phyloP scores from a whole-genome alignment of 2,888 invertebrate species.

The Athripsodes cinereus region DNA sequence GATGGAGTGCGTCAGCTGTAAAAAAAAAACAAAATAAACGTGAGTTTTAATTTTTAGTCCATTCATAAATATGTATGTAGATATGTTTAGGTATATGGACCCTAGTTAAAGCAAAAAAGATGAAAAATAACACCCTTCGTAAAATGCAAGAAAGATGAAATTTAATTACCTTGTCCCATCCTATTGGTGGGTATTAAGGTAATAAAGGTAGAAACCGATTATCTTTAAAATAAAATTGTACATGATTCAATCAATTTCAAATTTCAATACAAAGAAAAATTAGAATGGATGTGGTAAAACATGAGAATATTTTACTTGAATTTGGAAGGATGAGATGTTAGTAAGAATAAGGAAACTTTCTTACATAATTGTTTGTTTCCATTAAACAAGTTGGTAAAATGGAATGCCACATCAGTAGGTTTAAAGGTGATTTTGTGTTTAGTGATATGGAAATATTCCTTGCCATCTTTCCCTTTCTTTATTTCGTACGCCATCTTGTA shows the following conservation, averaged over 20 bases:
- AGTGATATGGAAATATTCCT: conserved; percentile 19
- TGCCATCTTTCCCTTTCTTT: conserved; percentile 21
- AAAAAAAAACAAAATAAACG: no score
- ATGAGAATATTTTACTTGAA: no score
- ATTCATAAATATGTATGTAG: no score
- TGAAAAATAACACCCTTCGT: neutral
- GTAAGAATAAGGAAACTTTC: no score
- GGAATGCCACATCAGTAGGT: conserved; percentile 9
- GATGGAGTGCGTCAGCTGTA: conserved; percentile 11
- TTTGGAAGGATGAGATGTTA: no score
- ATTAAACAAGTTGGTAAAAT: conserved; percentile 21
- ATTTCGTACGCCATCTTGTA: conserved; percentile 17
- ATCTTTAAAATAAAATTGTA: neutral
- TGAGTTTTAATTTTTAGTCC: no score
- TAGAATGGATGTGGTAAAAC: no score
- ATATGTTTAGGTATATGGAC: no score
- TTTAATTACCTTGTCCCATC: neutral
- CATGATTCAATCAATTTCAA: neutral
- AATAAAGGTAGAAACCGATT: no score
- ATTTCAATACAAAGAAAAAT: neutral
- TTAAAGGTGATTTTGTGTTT: conserved; percentile 12
- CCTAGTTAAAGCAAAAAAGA: neutral
- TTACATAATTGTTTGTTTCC: conserved; percentile 23
- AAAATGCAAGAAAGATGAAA: neutral
- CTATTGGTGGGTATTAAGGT: no score